Evolutionary conservation across 2,888 invertebrate species (phyloP).

Genomic region (Habroteleia sp.): DNA sequence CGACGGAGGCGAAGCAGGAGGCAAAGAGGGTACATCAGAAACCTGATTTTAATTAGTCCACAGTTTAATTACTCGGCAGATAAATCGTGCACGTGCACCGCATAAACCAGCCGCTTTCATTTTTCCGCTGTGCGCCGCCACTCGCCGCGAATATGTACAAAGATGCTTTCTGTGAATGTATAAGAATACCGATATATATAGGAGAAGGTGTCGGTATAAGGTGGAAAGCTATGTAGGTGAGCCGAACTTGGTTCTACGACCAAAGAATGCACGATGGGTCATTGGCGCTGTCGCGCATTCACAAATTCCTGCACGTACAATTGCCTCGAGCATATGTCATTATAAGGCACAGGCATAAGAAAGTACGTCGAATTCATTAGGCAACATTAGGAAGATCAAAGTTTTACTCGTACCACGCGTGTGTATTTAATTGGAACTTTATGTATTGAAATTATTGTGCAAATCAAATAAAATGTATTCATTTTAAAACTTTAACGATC

Average conservation of each 20-base stretch:
- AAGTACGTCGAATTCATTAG: conserved; percentile 31
- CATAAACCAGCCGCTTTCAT: conserved; percentile 81
- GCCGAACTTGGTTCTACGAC: conserved; percentile 75
- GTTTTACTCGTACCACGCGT: conserved; percentile 4
- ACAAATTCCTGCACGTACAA: conserved; percentile 55
- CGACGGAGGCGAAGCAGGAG: conserved; percentile 57
- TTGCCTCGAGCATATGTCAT: conserved; percentile 37
- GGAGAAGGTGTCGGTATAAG: conserved; percentile 46
- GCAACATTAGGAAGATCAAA: conserved; percentile 12
- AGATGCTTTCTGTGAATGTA: conserved; percentile 53
- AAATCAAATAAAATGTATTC: no score
- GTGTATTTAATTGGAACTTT: conserved; percentile 13
- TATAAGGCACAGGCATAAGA: conserved; percentile 25
- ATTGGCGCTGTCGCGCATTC: conserved; percentile 69
- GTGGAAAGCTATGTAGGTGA: conserved; percentile 47
- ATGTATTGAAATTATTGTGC: neutral
- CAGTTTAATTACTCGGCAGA: conserved; percentile 81
- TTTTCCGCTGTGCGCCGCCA: conserved; percentile 76
- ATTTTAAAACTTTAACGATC: no score
- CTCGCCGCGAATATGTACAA: conserved; percentile 64
- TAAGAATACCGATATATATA: conserved; percentile 49
- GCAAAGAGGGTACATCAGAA: conserved; percentile 73
- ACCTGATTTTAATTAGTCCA: conserved; percentile 82
- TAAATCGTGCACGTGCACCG: conserved; percentile 81
- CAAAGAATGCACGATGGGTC: conserved; percentile 77